These are phyloP conservation scores for Aphis craccivora DNA, from an alignment of 1,140 invertebrate species.

Conservation along the genomic window DNA sequence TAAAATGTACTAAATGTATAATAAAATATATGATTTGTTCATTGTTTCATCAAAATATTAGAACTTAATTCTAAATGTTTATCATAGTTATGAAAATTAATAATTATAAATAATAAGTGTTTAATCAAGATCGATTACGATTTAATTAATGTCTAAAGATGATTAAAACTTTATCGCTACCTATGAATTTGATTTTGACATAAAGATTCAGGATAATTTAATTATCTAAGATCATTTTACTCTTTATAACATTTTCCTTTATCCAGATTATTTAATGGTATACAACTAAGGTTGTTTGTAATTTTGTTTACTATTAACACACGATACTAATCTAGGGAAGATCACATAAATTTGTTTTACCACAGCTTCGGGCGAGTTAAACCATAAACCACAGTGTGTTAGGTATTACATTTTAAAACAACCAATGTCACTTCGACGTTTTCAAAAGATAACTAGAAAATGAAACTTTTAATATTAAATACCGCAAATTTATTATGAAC, in stretches of 20 bases:
- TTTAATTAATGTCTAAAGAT: neutral
- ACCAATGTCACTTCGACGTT: neutral
- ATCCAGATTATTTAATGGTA: neutral
- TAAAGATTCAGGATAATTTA: neutral
- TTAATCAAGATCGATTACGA: neutral
- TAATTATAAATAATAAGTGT: too few species aligned
- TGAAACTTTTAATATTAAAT: neutral
- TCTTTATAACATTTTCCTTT: neutral
- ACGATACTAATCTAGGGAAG: neutral
- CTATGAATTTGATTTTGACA: neutral
- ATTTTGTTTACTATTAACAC: neutral
- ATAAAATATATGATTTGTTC: too few species aligned
- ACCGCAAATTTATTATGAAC: neutral
- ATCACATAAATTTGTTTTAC: neutral
- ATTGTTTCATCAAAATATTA: too few species aligned
- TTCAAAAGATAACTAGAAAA: neutral
- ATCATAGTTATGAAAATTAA: too few species aligned
- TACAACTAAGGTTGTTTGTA: neutral
- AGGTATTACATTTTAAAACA: conserved; percentile 29
- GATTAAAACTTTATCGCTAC: conserved; percentile 5
- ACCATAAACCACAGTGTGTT: neutral
- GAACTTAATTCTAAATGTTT: too few species aligned
- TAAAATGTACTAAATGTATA: too few species aligned
- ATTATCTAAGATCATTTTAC: neutral
- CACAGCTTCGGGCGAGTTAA: neutral